Evolutionary conservation across 2,888 invertebrate genomes (phyloP).

Genomic region (Agonopterix heracliana): DNA sequence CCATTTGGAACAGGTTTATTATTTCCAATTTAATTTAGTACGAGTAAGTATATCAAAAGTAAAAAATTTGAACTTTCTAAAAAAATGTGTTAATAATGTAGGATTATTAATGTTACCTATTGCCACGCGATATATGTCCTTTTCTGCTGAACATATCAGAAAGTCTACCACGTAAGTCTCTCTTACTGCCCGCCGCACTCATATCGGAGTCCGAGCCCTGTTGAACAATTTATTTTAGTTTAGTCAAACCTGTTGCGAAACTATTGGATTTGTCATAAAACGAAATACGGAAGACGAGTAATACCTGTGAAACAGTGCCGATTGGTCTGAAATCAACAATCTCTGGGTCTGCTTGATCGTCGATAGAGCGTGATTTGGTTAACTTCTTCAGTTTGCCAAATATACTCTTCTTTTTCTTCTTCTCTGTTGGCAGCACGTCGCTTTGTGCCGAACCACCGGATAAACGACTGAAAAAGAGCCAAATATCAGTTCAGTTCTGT

Average conservation of each 20-base stretch:
- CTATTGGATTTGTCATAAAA: neutral
- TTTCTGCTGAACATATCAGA: slow-evolving; percentile 89
- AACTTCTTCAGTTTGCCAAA: slow-evolving; percentile 90
- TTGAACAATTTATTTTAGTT: slow-evolving; percentile 4
- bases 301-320: slow-evolving; percentile 70
- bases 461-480: slow-evolving; percentile 75
- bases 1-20: no score
- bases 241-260: neutral
- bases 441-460: slow-evolving; percentile 92
- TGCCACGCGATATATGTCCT: slow-evolving; percentile 78
- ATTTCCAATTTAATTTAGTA: no score
- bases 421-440: slow-evolving; percentile 84
- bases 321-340: slow-evolving; percentile 65
- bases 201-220: slow-evolving; percentile 85
- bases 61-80: no score
- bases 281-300: neutral
- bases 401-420: slow-evolving; percentile 88
- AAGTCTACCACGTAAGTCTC: slow-evolving; percentile 86
- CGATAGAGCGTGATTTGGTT: slow-evolving; percentile 89
- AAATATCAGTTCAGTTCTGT: no score
- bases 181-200: slow-evolving; percentile 82
- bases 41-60: no score
- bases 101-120: slow-evolving; percentile 66
- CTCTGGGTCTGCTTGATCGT: slow-evolving; percentile 76
- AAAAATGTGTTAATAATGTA: no score